These are phyloP conservation scores for Balanococcus diminutus DNA, from an alignment of 2,888 invertebrate species.

Conservation along the genomic window DNA sequence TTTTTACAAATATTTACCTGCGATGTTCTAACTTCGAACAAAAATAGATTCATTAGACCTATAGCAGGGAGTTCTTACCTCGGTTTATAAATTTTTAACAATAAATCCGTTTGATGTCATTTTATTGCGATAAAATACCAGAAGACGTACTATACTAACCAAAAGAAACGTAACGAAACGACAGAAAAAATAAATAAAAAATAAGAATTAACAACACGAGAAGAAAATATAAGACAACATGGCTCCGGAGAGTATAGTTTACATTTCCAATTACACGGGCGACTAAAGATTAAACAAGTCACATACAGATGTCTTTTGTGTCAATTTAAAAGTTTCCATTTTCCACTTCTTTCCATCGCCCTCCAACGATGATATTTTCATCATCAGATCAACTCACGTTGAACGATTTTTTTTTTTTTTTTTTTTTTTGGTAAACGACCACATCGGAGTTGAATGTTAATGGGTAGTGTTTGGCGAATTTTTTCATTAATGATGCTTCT, in stretches of 20 bases:
- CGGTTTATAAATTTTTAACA: too few species aligned
- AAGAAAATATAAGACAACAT: not conserved
- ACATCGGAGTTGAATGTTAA: not conserved
- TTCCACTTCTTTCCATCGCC: not conserved
- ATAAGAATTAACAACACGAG: not conserved
- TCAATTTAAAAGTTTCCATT: slow-evolving; percentile 2
- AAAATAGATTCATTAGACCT: too few species aligned
- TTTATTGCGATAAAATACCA: too few species aligned
- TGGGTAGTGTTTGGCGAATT: not conserved
- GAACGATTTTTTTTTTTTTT: not conserved
- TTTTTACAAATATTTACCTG: too few species aligned
- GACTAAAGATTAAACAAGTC: slow-evolving; percentile 28
- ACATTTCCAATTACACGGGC: slow-evolving; percentile 39
- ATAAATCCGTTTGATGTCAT: too few species aligned
- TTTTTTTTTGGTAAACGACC: not conserved
- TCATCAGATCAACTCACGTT: slow-evolving; percentile 8
- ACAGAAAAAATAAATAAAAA: too few species aligned
- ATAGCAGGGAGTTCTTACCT: too few species aligned
- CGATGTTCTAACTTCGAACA: too few species aligned
- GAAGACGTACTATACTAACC: too few species aligned
- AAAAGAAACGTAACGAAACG: too few species aligned
- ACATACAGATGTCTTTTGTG: slow-evolving; percentile 33
- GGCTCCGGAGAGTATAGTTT: slow-evolving; percentile 24
- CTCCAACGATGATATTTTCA: slow-evolving; percentile 15
- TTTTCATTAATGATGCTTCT: too few species aligned